Percentiles rank a stretch among this genome's conserved stretches.
Conservation (phyloP, 2,113 vertebrate species). For the Peromyscus polionotus region DNA sequence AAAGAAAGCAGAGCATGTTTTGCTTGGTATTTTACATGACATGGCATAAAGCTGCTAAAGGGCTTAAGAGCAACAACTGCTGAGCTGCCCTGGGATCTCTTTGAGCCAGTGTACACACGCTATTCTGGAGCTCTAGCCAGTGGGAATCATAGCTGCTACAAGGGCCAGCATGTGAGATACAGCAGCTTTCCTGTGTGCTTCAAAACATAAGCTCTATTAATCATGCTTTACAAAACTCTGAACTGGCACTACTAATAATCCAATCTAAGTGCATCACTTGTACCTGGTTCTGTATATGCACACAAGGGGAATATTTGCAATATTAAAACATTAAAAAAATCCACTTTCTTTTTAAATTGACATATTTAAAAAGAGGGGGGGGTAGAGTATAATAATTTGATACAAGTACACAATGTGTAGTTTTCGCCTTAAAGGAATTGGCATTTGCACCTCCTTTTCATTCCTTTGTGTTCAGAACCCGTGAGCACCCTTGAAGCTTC, state of each 20-base stretch:
- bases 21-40: constrained; percentile 39
- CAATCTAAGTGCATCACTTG: not conserved
- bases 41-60: not conserved
- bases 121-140: constrained; percentile 45
- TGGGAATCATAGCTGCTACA: not conserved
- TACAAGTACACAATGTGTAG: no score
- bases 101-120: not conserved
- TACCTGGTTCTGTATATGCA: not conserved
- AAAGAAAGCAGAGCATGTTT: not conserved
- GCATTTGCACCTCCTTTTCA: not conserved
- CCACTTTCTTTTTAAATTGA: not conserved
- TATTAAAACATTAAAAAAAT: not conserved
- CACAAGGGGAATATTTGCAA: not conserved
- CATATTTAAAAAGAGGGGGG: not conserved
- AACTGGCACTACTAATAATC: not conserved
- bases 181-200: not conserved
- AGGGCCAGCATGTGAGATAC: not conserved
- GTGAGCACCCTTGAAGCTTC: not conserved
- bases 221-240: not conserved
- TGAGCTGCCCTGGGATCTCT: not conserved
- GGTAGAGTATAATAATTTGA: not conserved
- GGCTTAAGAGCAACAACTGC: not conserved
- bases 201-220: constrained; percentile 9
- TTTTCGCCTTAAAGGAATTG: not conserved
- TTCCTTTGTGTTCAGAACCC: not conserved